Evolutionary conservation across 2,888 invertebrate genomes (phyloP), one percentile per base, ranked within the genome.

Genomic region (Andrena minutula): DNA sequence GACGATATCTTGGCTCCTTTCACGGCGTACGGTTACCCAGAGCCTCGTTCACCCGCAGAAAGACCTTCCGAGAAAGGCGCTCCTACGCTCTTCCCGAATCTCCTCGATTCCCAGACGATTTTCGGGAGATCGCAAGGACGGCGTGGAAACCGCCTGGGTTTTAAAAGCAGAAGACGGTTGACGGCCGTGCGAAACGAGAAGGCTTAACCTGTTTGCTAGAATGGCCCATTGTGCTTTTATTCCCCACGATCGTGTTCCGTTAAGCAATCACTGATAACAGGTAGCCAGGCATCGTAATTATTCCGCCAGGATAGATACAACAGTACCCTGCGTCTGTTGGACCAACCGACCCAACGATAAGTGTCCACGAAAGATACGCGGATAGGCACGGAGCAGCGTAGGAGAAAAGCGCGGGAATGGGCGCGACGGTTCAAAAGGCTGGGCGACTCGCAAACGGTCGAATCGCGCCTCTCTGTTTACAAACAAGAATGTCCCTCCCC

Each of bases 401-500:
- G 41, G 41, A 41, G 41, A 41, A 41, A 41, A 41, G 41, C 16
- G 41, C 41, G 41, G 41, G 41, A 41, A 41, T 16, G 4, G 41
- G 5, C 41, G 16, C 41, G 41, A 41, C 41, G 41, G 41, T 41
- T 41, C 41, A 16, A 41, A 41, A 41, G 41, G 41, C 12, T 41
- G 41, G 12, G 4, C 56, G 23, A 56, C 23, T 56, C 23, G 56
- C 56, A 23, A 56, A 20, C 56, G 23, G 20, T 26, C 56, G 53
- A 23, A 23, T 26, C 84, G 85, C 85, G 89, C 85, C 80, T 90
- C 88, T 89, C 88, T 91, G 89, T 92, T 91, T 92, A 90, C 91
- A 92, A 92, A 92, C 91, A 92, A 89, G 86, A 86, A 86, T 77
- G 74, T 82, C 76, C 86, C 77, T 83, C 64, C 58, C 74, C 53